Base-by-base conservation (phyloP, 92 coral and sea anemone species). In the Meandrina meandrites region DNA sequence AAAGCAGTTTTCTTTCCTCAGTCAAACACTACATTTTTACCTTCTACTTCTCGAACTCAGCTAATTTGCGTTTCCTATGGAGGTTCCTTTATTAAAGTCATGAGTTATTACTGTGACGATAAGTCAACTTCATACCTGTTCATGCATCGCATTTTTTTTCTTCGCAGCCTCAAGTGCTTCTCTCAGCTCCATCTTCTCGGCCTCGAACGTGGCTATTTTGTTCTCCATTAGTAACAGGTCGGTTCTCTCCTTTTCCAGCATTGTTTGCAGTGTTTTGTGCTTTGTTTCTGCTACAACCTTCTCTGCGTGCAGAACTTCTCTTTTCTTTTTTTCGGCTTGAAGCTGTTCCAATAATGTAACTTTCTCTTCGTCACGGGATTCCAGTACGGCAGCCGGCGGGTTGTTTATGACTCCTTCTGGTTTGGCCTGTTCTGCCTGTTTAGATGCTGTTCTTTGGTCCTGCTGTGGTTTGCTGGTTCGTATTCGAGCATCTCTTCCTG, bases 201-300 rank as follows among this genome's bases (percentile, higher is more conserved):
- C 80, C 80, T 76, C 80, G n/a, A 28, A 76, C 37, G 21, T 76
- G 28, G 51, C 37, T 16, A 76, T 10, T 76, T 13, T 76, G 56
- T 42, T 75, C 57, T 75, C 45, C 79, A 51, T 18, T 42, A 76
- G 64, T 50, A 40, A 50, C 64, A 48, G 30, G 24, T 76, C 80
- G 48, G 48, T 50, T 76, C 80, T 50, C 80, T 76, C 80, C 24
- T 9, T 30, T n/a, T 76, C 80, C 80, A 76, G 80, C 64, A 15
- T 48, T 34, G 48, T 76, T 76, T 76, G 80, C n/a, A 76, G 80
- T 48, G 80, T 50, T 32, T 76, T 76, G 80, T 48, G 53, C 31
- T 76, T 76, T 19, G 80, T 76, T 50, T 76, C 80, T 76, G 80
- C 80, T 77, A 77, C 50, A 27, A 48, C 40, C 80, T 51, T 77